Conservation (phyloP, 2,888 invertebrate genomes). For the Molorchus minor region DNA sequence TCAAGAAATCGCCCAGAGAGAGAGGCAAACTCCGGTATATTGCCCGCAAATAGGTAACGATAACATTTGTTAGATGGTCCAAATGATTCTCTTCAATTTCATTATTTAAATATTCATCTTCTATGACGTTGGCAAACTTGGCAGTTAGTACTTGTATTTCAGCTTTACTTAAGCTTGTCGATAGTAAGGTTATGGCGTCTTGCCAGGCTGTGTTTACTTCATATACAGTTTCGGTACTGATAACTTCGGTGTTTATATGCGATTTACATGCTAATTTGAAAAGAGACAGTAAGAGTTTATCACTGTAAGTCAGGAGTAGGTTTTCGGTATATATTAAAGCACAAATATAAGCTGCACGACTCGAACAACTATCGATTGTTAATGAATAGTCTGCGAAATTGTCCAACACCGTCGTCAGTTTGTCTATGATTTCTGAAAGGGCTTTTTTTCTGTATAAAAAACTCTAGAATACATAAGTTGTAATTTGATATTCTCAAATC, state of each 20-base stretch:
- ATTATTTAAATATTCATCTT: constrained; percentile 37
- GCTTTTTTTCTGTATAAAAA: constrained; percentile 60
- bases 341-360: constrained; percentile 66
- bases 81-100: constrained; percentile 28
- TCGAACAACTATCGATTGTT: constrained; percentile 65
- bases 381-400: constrained; percentile 48
- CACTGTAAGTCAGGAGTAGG: constrained; percentile 58
- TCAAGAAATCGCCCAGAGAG: constrained; percentile 42
- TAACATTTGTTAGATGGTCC: constrained; percentile 42
- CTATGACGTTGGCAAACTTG: constrained; percentile 43
- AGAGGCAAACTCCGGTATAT: constrained; percentile 48
- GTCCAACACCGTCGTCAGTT: constrained; percentile 58
- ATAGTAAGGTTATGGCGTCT: constrained; percentile 61
- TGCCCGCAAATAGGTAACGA: constrained; percentile 50
- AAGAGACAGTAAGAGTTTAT: constrained; percentile 62
- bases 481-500: no score
- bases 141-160: constrained; percentile 35
- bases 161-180: constrained; percentile 38
- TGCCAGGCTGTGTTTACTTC: constrained; percentile 70
- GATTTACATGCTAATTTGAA: constrained; percentile 63
- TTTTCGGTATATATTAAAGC: constrained; percentile 64
- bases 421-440: constrained; percentile 59
- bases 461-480: constrained; percentile 62
- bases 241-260: constrained; percentile 53
- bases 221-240: constrained; percentile 65